These are phyloP conservation scores for Decapterus maruadsi DNA, from an alignment of 2,797 vertebrate species.

Conservation along the genomic window DNA sequence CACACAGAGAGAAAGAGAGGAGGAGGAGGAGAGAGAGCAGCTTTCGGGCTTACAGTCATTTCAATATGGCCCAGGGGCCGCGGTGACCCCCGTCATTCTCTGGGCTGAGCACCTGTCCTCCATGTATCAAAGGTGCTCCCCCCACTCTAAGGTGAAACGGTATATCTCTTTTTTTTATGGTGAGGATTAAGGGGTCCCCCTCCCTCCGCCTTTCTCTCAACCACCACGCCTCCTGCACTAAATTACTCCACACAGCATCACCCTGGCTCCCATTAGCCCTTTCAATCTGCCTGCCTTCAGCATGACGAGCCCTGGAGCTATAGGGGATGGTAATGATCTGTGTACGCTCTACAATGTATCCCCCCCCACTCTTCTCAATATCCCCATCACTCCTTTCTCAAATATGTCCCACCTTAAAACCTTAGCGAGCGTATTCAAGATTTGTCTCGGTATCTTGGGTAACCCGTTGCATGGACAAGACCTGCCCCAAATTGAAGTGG, in stretches of 20 bases:
- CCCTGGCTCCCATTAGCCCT: slow-evolving; percentile 77
- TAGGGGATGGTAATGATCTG: slow-evolving; percentile 83
- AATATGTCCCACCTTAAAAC: slow-evolving; percentile 57
- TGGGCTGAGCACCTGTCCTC: slow-evolving; percentile 76
- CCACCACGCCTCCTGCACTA: slow-evolving; percentile 73
- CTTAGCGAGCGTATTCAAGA: slow-evolving; percentile 42
- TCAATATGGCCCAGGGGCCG: slow-evolving; percentile 59
- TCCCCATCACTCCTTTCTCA: slow-evolving; percentile 47
- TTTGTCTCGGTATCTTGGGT: slow-evolving; percentile 53
- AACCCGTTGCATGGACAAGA: slow-evolving; percentile 66
- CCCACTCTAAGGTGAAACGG: slow-evolving; percentile 70
- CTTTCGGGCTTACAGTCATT: slow-evolving; percentile 63
- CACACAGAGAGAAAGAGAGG: slow-evolving; percentile 46
- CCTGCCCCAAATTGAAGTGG: slow-evolving; percentile 72
- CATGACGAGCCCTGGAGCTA: slow-evolving; percentile 79
- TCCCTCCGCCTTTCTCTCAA: slow-evolving; percentile 49
- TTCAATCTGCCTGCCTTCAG: slow-evolving; percentile 87
- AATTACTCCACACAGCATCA: slow-evolving; percentile 84
- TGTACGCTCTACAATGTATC: slow-evolving; percentile 59
- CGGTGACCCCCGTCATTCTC: slow-evolving; percentile 73
- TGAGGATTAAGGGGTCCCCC: slow-evolving; percentile 76
- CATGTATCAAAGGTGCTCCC: slow-evolving; percentile 66
- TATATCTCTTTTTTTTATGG: slow-evolving; percentile 68
- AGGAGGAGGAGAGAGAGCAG: background rate
- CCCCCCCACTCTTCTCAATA: background rate